Conservation (phyloP, 1,140 invertebrate species). For the Plutomurus gul region DNA sequence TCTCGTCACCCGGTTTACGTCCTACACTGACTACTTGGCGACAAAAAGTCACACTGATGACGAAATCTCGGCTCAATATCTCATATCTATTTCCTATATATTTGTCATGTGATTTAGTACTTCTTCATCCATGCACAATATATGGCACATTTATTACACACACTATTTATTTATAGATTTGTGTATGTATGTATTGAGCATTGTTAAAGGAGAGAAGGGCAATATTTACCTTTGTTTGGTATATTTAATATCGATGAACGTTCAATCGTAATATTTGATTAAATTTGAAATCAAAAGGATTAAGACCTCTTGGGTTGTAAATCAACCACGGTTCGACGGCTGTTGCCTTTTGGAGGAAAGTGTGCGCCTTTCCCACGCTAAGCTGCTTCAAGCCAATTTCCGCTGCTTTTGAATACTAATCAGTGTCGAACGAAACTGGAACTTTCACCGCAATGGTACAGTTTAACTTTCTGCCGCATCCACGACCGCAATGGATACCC, state of each 20-base stretch:
- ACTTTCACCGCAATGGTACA: background rate
- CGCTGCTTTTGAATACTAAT: conserved; percentile 32
- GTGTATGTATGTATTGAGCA: background rate
- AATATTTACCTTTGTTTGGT: background rate
- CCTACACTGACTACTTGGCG: conserved; percentile 2
- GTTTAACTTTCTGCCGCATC: background rate
- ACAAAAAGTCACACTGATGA: background rate
- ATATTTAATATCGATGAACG: background rate
- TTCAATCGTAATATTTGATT: background rate
- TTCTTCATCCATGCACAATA: too few relatives aligned
- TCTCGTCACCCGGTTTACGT: background rate
- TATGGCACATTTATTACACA: background rate
- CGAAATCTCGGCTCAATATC: background rate
- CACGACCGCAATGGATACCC: background rate
- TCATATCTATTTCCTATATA: background rate
- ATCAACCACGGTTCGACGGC: background rate
- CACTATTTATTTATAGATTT: background rate
- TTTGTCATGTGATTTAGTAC: background rate
- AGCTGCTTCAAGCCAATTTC: background rate
- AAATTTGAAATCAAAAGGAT: conserved; percentile 4
- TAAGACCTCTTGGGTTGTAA: conserved; percentile 4
- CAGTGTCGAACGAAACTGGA: background rate
- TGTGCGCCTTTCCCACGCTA: background rate
- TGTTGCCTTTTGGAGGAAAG: background rate
- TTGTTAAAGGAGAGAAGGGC: background rate